Conservation (phyloP, 2,888 invertebrate species). For the Tineola bisselliella region DNA sequence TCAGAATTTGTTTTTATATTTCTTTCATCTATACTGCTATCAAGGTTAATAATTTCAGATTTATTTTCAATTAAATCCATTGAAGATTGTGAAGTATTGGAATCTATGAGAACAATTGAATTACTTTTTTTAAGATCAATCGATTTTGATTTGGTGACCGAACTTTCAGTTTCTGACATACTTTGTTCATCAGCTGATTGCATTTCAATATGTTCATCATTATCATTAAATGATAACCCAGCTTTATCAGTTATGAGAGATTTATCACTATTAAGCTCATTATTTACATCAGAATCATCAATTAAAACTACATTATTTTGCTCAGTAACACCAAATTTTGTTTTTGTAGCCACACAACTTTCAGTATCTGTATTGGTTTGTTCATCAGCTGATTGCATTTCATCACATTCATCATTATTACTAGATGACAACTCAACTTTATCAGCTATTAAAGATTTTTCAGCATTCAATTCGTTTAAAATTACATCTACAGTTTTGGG, state of each 20-base stretch:
- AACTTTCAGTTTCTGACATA: conserved; percentile 21
- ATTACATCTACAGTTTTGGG: conserved; percentile 35
- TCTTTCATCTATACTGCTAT: conserved; percentile 33
- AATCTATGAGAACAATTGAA: not conserved
- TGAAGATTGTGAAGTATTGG: conserved; percentile 22
- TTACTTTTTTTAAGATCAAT: not conserved
- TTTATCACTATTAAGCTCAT: conserved; percentile 25
- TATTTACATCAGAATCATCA: not conserved
- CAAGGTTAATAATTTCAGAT: conserved; percentile 35
- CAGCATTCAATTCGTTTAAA: conserved; percentile 43
- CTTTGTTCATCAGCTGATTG: conserved; percentile 21
- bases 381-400: conserved; percentile 22
- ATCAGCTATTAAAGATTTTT: conserved; percentile 43
- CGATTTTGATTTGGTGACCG: not conserved
- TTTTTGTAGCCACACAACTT: not conserved
- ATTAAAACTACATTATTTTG: not conserved
- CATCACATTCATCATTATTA: conserved; percentile 54
- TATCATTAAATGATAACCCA: conserved; percentile 25
- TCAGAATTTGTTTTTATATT: conserved; percentile 5
- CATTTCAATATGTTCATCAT: conserved; percentile 49
- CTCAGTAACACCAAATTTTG: not conserved
- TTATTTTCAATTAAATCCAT: conserved; percentile 35
- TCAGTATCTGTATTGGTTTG: not conserved
- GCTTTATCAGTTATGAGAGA: conserved; percentile 41
- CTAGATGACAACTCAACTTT: conserved; percentile 35